Evolutionary conservation across 2,797 vertebrate genomes (phyloP), one percentile per base, ranked within the genome.

Genomic region (Sebastes oblongus): DNA sequence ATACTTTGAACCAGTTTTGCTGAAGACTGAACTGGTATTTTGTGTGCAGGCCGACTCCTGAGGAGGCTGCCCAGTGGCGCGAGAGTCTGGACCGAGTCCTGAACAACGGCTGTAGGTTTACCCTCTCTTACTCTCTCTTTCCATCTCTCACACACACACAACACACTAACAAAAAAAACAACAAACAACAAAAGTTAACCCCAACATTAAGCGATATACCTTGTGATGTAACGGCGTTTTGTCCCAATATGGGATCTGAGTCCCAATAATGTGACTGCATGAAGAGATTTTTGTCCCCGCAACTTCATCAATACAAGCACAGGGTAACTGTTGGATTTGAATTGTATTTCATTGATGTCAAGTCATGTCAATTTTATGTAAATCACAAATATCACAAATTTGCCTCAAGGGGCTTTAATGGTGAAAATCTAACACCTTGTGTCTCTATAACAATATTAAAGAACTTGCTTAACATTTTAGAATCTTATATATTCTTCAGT

Each of bases 31-130:
- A 60, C 24, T 34, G 22, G 13, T 50, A 0, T 34, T 86, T 56
- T 92, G 29, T 85, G 8, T 62, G 6, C 84, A 99, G 98, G 87
- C 97, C 97, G 0, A 86, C 94, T 20, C 89, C 84, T 2, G 97
- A 98, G 0, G 97, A 99, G 77, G 97, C 95, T 56, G 88, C 96
- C 88, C 97, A 97, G 85, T 99, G 98, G 98, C 96, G 95, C 0
- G 97, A 98, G 66, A 96, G 97, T 91, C 94, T 99, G 95, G 98
- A 99, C 86, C 96, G 94, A 52, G 96, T 99, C 76, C 94, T 99
- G 91, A 96, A 94, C 93, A 97, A 96, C 93, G 95, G 88, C 90
- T 98, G 98, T 99, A 93, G 95, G 98, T 97, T 16, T 55, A 10
- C 50, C 56, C 2, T 16, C 39, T 94, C 12, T 69, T 59, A 70